Base-by-base conservation (phyloP, 2,888 invertebrate genomes). In the Drosophila putrida region DNA sequence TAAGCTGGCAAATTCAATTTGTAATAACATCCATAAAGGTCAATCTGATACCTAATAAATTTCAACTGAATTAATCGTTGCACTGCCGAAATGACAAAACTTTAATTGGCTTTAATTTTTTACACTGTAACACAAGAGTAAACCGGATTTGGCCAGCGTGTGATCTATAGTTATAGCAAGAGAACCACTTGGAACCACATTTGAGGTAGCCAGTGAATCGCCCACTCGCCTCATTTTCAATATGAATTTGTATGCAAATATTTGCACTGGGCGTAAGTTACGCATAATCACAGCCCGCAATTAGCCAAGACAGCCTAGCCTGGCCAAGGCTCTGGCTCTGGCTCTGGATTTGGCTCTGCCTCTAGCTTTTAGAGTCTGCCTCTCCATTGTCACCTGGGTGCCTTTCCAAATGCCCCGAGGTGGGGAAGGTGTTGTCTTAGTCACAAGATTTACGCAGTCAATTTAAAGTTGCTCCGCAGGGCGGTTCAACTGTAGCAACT, bases 71-170 rank as follows among this genome's bases (percentile, higher is more conserved):
- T 72, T 76, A 73, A 72, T 64, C 63, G 75, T 27, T 41, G 54
- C 57, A 38, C 49, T 64, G 71, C 66, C 51, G 44, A 67, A 74
- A 46, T 86, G 84, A 76, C 84, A 83, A 70, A 39, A 50, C 71
- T 76, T 75, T 81, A 79, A 82, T 86, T 79, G 77, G 51, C 46
- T 64, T 36, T 39, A 28, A 79, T 76, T 79, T 84, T 78, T 81
- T 72, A 60, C 58, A 64, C 33, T 47, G 55, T 62, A 55, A 35
- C 25, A n/a, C 25, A 33, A 74, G 64, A 65, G 58, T 64, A 62
- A 84, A 83, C 83, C 88, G 80, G 86, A 65, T 80, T 27, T 53
- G 28, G 43, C 49, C 39, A 39, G 49, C 60, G 36, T 57, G 57
- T 57, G 57, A 69, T 49, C 25, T 54, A 41, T 46, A 38, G 31